Evolutionary conservation across 2,888 invertebrate species (phyloP), one percentile per base, ranked within the genome.

Genomic region (Leucozona laternaria): DNA sequence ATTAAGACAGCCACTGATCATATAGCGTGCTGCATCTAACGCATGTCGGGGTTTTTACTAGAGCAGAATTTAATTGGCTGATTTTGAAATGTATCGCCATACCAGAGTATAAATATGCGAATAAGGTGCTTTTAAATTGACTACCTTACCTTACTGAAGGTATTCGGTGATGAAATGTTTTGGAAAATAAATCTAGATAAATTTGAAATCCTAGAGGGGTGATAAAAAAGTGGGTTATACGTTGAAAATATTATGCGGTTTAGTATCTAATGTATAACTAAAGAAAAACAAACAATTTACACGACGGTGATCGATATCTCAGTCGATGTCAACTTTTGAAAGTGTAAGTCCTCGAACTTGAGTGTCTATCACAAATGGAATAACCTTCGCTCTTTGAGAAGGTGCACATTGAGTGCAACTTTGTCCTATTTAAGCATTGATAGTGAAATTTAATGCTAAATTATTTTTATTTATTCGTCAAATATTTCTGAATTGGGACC

Each of bases 11-110:
- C 7, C 20, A 31, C 6, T 43, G 37, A 64, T 73, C 55, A 62
- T 70, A 20, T 75, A 31, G 70, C 70, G 75, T 83, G 79, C 55
- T 83, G 79, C 55, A 60, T 77, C 62, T 72, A 57, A 66, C 20
- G 58, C 28, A 48, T 40, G 73, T 55, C 31, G 34, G 58, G n/a
- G 53, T 31, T 85, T 64, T 80, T 77, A 85, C 17, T 85, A 31
- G 84, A 80, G 80, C 84, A 68, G 58, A 76, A 66, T 72, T 76
- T 84, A 79, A 79, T 83, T 79, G 73, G 70, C 25, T 1, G 68
- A 31, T 50, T 17, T 75, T 34, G 79, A 45, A 79, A 79, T 75
- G 28, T 55, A 68, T n/a, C 5, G 11, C 43, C 53, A 25, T 45
- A 22, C n/a, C n/a, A n/a, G n/a, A 11, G 8, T 28, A 15, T 50